phyloP scores from a whole-genome alignment of 2,888 invertebrate species.

The Zygothrica quintamaculata region DNA sequence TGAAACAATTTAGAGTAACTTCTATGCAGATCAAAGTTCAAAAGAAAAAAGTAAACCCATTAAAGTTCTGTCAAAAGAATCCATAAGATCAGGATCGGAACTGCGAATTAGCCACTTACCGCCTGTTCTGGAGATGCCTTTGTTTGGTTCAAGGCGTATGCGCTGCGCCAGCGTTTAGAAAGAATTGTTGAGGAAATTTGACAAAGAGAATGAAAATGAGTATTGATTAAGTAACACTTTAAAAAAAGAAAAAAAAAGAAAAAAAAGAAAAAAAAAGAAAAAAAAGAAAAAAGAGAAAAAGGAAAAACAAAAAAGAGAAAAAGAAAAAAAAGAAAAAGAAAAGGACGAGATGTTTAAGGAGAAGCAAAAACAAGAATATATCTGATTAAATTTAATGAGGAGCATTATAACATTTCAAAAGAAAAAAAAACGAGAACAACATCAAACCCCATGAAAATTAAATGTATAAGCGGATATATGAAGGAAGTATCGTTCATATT shows the following conservation, averaged over 20 bases:
- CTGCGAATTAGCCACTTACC: not conserved
- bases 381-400: too few relatives aligned
- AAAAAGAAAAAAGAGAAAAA: constrained; percentile 16
- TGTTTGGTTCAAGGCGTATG: constrained; percentile 14
- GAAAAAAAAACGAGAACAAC: too few relatives aligned
- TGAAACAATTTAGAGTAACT: constrained; percentile 51
- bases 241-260: constrained; percentile 19
- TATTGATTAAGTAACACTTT: constrained; percentile 8
- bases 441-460: too few relatives aligned
- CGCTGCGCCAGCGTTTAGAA: constrained; percentile 32
- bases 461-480: constrained; percentile 26
- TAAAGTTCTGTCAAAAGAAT: constrained; percentile 24
- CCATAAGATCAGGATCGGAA: not conserved
- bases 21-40: constrained; percentile 53
- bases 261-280: not conserved
- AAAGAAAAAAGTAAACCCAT: constrained; percentile 34
- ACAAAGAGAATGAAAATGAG: constrained; percentile 1
- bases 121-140: not conserved
- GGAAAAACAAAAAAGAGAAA: too few relatives aligned
- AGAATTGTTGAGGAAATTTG: constrained; percentile 10
- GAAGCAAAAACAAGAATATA: too few relatives aligned
- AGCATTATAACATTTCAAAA: too few relatives aligned
- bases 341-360: constrained; percentile 18
- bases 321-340: too few relatives aligned
- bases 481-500: too few relatives aligned